Base-by-base conservation (phyloP, 2,888 invertebrate species). In the Epinotia nisella region DNA sequence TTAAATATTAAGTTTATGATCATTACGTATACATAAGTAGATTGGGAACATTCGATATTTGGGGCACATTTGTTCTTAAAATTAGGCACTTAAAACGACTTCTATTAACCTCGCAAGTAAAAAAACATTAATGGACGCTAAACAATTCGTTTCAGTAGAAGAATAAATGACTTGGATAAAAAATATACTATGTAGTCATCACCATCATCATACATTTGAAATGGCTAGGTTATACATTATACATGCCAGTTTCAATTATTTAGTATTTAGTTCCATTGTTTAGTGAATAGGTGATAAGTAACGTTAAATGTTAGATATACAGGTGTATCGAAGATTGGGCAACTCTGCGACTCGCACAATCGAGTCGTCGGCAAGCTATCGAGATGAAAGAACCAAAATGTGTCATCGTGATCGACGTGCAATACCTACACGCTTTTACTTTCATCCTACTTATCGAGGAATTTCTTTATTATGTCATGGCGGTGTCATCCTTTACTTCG, bases 361-460 rank as follows among this genome's bases (percentile, higher is more conserved):
- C 53, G 13, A 58, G 17, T 21, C 15, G 55, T 67, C 71, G 58
- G 58, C 69, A 45, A 51, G 35, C n/a, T 58, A 21, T 53, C 15
- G 41, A 59, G 64, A 69, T 59, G 53, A 64, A 73, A 69, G 68
- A 69, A 45, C 56, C 49, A 53, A 73, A 73, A 73, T 73, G 59
- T 69, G 73, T 59, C 68, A 64, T 41, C 68, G 53, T 73, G 64
- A 73, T 73, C 29, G 53, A 62, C 58, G 64, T 41, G 69, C 62
- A 51, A 61, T 51, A 55, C 58, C 3, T 35, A 35, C 45, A n/a
- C 68, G 69, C 73, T 73, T 73, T 73, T 73, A 73, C 73, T 73
- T 73, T 73, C 69, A 73, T 69, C 69, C 73, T 59, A 73, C 73
- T 73, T 73, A 69, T 73, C 39, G 62, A 41, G 41, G 68, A 73